Percentiles rank a stretch among this genome's conserved stretches.
Conservation (phyloP, 2,797 vertebrate species). For the Arremon brunneinucha region DNA sequence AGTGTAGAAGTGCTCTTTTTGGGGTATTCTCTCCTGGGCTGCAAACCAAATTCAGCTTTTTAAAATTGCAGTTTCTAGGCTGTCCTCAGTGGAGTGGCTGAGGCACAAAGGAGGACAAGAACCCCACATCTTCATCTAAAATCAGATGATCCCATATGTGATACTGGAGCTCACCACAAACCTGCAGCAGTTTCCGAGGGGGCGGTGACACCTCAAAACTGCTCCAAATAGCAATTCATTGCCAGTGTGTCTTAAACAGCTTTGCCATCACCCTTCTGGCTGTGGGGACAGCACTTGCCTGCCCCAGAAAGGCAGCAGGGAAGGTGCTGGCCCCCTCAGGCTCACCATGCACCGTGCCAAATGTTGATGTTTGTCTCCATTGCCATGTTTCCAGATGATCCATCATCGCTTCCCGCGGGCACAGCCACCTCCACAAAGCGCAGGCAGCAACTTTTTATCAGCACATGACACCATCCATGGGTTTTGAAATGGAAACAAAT, state of each 20-base stretch:
- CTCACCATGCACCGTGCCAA: not conserved
- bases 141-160: not conserved
- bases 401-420: not conserved
- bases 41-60: not conserved
- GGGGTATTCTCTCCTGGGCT: not conserved
- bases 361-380: not conserved
- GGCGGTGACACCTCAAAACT: not conserved
- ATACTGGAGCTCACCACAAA: not conserved
- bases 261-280: not conserved
- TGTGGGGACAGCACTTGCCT: not conserved
- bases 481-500: conserved; percentile 9
- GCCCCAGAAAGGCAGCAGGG: not conserved
- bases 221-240: not conserved
- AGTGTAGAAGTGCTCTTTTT: not conserved
- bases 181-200: not conserved
- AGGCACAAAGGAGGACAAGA: not conserved
- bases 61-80: not conserved
- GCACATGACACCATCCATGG: not conserved
- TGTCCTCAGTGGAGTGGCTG: not conserved
- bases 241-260: not conserved
- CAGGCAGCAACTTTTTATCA: not conserved
- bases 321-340: not conserved
- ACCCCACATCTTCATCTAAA: not conserved
- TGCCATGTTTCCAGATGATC: not conserved
- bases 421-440: not conserved